Evolutionary conservation across 2,888 invertebrate genomes (phyloP).

Genomic region (Dolichomitus sp.): DNA sequence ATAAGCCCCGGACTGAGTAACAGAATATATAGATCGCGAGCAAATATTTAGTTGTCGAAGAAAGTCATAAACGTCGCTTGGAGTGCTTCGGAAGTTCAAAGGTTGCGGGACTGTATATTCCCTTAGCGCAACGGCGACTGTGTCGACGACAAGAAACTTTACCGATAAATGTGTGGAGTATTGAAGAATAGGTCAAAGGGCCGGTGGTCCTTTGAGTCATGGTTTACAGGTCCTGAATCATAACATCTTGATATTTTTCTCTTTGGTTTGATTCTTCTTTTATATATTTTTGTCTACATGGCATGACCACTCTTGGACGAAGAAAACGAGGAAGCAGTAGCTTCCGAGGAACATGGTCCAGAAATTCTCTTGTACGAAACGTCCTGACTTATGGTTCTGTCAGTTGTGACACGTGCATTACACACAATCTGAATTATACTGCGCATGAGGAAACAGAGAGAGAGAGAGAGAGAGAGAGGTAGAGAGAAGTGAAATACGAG

Average conservation of each 20-base stretch:
- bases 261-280: background rate
- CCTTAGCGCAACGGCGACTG: background rate
- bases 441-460: background rate
- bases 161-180: constrained; percentile 8
- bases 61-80: constrained; percentile 47
- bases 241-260: constrained; percentile 5
- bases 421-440: constrained; percentile 66
- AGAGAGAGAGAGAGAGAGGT: too few species aligned
- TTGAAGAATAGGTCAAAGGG: constrained; percentile 7
- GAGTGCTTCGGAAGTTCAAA: constrained; percentile 22
- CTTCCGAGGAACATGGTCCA: constrained; percentile 73
- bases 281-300: background rate
- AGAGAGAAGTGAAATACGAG: constrained; percentile 12
- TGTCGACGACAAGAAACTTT: background rate
- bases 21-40: constrained; percentile 21
- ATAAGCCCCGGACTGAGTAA: background rate
- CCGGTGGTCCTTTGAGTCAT: constrained; percentile 1
- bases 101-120: constrained; percentile 11
- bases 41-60: constrained; percentile 48
- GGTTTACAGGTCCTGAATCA: background rate
- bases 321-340: constrained; percentile 57
- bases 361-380: constrained; percentile 44
- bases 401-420: constrained; percentile 76
- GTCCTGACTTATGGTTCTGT: constrained; percentile 74
- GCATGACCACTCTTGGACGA: constrained; percentile 35